These are phyloP conservation scores for Neodiprion pinetum DNA, from an alignment of 1,140 invertebrate genomes.

Conservation along the genomic window DNA sequence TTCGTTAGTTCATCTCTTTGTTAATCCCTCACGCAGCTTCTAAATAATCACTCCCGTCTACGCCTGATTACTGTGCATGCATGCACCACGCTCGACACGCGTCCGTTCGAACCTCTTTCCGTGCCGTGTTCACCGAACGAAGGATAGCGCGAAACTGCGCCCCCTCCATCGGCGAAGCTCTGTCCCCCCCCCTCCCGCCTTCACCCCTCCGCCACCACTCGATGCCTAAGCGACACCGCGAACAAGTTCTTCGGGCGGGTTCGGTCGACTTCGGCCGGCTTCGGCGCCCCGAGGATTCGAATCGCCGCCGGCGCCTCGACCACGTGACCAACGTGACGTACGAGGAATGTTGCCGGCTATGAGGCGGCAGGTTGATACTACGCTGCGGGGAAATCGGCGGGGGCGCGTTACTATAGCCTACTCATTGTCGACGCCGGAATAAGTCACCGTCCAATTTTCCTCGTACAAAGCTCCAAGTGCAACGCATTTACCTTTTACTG, in stretches of 20 bases:
- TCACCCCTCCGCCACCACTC: conserved; percentile 16
- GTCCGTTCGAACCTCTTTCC: conserved; percentile 14
- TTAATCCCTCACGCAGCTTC: too few relatives aligned
- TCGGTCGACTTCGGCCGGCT: neutral
- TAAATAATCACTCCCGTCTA: too few relatives aligned
- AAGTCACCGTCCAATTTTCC: too few relatives aligned
- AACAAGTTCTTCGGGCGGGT: neutral
- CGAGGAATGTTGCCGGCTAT: too few relatives aligned
- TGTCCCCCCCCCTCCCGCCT: conserved; percentile 19
- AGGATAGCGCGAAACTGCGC: conserved; percentile 54
- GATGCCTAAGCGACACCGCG: neutral
- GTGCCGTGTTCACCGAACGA: conserved; percentile 42
- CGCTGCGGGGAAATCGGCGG: too few relatives aligned
- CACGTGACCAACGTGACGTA: neutral
- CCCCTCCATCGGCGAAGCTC: conserved; percentile 48
- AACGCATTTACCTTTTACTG: too few relatives aligned
- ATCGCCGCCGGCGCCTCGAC: neutral
- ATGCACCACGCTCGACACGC: neutral
- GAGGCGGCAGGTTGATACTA: too few relatives aligned
- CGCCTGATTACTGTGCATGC: neutral
- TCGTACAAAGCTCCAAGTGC: too few relatives aligned
- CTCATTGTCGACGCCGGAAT: too few relatives aligned
- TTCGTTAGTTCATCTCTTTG: too few relatives aligned
- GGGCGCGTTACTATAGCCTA: too few relatives aligned
- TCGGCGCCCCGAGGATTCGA: neutral